Evolutionary conservation across 2,888 invertebrate genomes (phyloP).

Genomic region (Sympetrum striolatum): DNA sequence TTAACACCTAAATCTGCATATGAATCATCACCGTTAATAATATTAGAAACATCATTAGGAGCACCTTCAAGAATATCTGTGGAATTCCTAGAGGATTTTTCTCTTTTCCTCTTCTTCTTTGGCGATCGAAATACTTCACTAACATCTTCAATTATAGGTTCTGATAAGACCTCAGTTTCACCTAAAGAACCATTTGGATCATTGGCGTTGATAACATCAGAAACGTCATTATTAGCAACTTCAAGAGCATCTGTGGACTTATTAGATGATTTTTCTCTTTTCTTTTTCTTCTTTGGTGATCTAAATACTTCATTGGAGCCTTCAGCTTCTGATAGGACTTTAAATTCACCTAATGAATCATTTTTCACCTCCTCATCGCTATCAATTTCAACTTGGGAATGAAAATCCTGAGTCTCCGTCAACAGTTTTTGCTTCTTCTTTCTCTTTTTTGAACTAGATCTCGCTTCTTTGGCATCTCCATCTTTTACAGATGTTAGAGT

Average conservation of each 20-base stretch:
- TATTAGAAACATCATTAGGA: constrained; percentile 12
- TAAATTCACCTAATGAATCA: not conserved
- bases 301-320: constrained; percentile 57
- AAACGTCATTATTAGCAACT: not conserved
- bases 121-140: constrained; percentile 61
- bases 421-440: constrained; percentile 55
- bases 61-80: not conserved
- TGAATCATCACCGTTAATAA: not conserved
- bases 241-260: constrained; percentile 51
- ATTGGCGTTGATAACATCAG: not conserved
- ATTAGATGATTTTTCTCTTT: constrained; percentile 67
- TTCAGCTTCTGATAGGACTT: not conserved
- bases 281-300: constrained; percentile 65
- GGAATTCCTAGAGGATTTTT: constrained; percentile 65
- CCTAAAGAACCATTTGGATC: not conserved
- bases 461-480: constrained; percentile 52
- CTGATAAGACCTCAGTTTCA: not conserved
- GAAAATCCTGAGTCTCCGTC: not conserved
- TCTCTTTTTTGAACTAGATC: constrained; percentile 60
- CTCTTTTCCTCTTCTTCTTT: constrained; percentile 66
- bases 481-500: constrained; percentile 8
- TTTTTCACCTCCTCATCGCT: too few relatives aligned
- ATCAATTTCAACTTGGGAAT: not conserved
- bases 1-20: not conserved
- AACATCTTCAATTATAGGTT: not conserved